Conservation (phyloP, 1,140 invertebrate genomes). For the Calephelis nemesis region DNA sequence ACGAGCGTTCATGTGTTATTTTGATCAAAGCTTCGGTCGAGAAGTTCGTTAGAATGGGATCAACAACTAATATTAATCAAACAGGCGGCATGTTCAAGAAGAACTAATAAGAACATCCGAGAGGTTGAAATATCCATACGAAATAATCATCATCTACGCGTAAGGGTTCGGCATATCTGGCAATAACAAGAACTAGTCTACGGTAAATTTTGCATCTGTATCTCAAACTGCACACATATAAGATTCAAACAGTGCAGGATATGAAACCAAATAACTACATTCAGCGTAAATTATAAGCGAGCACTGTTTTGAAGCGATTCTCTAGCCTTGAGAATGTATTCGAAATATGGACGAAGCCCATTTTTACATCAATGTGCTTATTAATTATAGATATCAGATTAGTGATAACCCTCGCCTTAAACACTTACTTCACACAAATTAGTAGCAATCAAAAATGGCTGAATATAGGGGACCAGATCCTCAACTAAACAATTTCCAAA, state of each 20-base stretch:
- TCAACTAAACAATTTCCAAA: too few species aligned
- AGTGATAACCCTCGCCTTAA: conserved; percentile 18
- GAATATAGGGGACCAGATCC: too few species aligned
- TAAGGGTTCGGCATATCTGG: conserved; percentile 21
- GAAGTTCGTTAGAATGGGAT: too few species aligned
- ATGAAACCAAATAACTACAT: conserved; percentile 4
- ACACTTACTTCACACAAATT: neutral
- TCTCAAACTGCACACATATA: conserved; percentile 13
- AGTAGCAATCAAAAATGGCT: too few species aligned
- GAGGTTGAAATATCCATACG: conserved; percentile 22
- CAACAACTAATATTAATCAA: conserved; percentile 15
- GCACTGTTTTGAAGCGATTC: conserved; percentile 16
- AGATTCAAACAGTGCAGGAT: too few species aligned
- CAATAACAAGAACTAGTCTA: conserved; percentile 22
- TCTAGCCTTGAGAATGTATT: conserved; percentile 18
- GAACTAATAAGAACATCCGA: conserved; percentile 20
- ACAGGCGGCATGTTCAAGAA: conserved; percentile 22
- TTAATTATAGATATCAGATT: neutral
- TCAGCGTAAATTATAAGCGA: conserved; percentile 15
- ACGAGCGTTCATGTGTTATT: too few species aligned
- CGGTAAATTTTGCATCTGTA: conserved; percentile 22
- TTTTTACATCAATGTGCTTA: neutral
- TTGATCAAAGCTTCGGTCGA: too few species aligned
- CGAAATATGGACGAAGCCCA: too few species aligned
- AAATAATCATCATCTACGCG: conserved; percentile 21